Percentiles rank a stretch among this genome's conserved stretches.
phyloP scores from a whole-genome alignment of 1,140 invertebrate genomes.

The Babylonia areolata region DNA sequence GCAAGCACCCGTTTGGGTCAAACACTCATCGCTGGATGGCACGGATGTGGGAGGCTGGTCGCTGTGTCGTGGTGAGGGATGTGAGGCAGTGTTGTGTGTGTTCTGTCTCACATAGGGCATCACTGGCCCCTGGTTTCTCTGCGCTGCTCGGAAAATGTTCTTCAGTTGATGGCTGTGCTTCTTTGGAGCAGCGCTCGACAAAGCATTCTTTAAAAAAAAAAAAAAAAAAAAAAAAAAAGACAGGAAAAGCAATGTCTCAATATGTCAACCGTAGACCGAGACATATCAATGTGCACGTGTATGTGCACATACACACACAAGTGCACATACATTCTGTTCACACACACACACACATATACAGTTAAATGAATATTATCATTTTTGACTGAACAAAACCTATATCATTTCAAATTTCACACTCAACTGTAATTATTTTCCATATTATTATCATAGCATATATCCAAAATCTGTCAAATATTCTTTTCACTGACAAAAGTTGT shows the following conservation, averaged over 20 bases:
- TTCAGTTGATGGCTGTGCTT: conserved; percentile 55
- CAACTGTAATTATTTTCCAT: no score
- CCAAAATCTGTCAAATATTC: no score
- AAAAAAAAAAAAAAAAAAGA: background rate
- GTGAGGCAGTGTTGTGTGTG: background rate
- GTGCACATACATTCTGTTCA: background rate
- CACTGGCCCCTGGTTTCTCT: background rate
- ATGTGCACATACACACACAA: background rate
- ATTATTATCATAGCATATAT: no score
- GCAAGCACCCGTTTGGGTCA: background rate
- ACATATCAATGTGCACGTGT: background rate
- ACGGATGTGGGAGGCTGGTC: background rate
- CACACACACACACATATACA: background rate
- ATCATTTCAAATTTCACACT: no score
- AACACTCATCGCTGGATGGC: background rate
- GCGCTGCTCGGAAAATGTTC: conserved; percentile 49
- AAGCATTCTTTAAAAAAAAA: background rate
- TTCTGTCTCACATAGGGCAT: conserved; percentile 23
- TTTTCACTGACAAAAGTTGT: no score
- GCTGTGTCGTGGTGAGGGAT: background rate
- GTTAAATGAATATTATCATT: no score
- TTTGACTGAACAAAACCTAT: no score
- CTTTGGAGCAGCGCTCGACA: conserved; percentile 33
- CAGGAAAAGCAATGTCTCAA: no score
- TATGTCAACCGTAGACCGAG: no score